Evolutionary conservation across 2,888 invertebrate species (phyloP).

Genomic region (Merodon equestris): DNA sequence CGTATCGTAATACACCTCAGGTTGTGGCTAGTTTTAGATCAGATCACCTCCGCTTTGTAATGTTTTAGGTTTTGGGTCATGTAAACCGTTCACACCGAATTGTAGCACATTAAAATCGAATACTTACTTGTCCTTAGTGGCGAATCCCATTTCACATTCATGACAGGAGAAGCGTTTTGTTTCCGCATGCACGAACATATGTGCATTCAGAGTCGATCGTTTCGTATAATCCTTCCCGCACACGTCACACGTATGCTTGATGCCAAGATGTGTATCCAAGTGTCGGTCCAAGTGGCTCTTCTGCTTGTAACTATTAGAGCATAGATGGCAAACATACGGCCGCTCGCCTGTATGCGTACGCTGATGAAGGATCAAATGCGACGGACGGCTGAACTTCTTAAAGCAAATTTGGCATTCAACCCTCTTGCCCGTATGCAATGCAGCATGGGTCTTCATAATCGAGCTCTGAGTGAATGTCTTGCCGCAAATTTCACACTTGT

Average conservation of each 20-base stretch:
- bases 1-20: too few relatives aligned
- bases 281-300: slow-evolving; percentile 71
- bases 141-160: slow-evolving; percentile 32
- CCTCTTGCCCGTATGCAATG: slow-evolving; percentile 70
- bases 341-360: slow-evolving; percentile 70
- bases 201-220: slow-evolving; percentile 69
- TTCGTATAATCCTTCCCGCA: slow-evolving; percentile 70
- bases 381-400: slow-evolving; percentile 70
- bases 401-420: slow-evolving; percentile 70
- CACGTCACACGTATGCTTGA: slow-evolving; percentile 69
- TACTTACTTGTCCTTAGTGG: slow-evolving; percentile 44
- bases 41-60: too few relatives aligned
- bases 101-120: too few relatives aligned
- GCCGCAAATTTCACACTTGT: slow-evolving; percentile 70
- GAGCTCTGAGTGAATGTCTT: slow-evolving; percentile 70
- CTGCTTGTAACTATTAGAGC: slow-evolving; percentile 69
- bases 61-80: too few relatives aligned
- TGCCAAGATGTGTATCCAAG: slow-evolving; percentile 69
- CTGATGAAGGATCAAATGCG: slow-evolving; percentile 70
- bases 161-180: slow-evolving; percentile 40
- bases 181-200: slow-evolving; percentile 63
- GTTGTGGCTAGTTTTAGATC: too few relatives aligned
- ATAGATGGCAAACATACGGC: slow-evolving; percentile 70
- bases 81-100: too few relatives aligned
- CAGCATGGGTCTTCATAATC: slow-evolving; percentile 70